Evolutionary conservation across 1,140 invertebrate species (phyloP), one percentile per base, ranked within the genome.

Genomic region (Papilio polyxenes): DNA sequence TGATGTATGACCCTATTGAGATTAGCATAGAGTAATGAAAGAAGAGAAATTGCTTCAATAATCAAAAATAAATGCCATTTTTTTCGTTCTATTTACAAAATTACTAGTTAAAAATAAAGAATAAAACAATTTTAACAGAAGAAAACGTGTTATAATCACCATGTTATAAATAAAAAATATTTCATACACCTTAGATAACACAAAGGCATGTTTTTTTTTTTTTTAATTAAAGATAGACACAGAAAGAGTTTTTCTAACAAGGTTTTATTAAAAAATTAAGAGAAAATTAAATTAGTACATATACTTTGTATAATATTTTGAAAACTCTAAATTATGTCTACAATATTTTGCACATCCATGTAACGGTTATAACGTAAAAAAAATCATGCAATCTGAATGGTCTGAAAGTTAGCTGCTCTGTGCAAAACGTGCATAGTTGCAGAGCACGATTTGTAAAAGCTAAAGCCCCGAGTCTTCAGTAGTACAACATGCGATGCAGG

Each of bases 1-100:
- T 92, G 91, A 92, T 90, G 82, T 90, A 92, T 89, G 86, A 85
- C 88, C 84, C 89, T 90, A 85, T 89, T 87, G 90, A 92, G 90
- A 92, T 89, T 89, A 85, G 87, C 69, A 83, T 81, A 91, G 89
- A 84, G 85, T 84, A 87, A 83, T 80, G 81, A 81, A 40, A 53
- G n/a, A 75, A 85, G 86, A 86, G 80, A 62, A 80, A 69, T 72
- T 17, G 6, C 0, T 40, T 17, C 2, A 37, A 40, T 40, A 72
- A 72, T 37, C 37, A 23, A 65, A 65, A 31, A 4, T 10, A 37
- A 69, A 37, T 69, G 8, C 9, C 17, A 75, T 49, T 44, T 75
- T 49, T 75, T 31, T n/a, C 10, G 7, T 48, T 44, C 4, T 44
- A n/a, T 31, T 20, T 59, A 20, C 17, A n/a, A 20, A 59, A 59